Conservation (phyloP, 2,797 vertebrate species). For the Crypturellus tataupa region DNA sequence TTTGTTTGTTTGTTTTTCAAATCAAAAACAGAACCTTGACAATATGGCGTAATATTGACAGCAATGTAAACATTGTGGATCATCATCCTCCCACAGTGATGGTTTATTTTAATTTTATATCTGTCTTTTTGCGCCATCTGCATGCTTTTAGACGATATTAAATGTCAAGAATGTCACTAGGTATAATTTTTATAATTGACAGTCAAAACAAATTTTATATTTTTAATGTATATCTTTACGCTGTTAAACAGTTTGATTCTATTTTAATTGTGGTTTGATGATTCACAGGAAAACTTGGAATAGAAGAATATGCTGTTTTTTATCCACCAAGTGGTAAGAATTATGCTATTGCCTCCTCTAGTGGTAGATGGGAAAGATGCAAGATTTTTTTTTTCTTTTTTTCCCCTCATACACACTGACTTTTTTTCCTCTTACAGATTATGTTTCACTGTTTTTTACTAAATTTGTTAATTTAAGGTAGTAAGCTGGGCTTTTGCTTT, state of each 20-base stretch:
- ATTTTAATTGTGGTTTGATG: slow-evolving; percentile 28
- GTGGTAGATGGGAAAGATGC: slow-evolving; percentile 68
- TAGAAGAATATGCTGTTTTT: slow-evolving; percentile 90
- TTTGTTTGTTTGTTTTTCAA: background rate
- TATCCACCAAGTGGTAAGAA: slow-evolving; percentile 97
- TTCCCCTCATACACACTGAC: background rate
- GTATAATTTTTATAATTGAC: background rate
- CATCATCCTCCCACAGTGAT: background rate
- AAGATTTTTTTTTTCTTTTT: background rate
- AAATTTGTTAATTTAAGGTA: background rate
- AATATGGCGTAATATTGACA: background rate
- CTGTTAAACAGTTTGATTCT: background rate
- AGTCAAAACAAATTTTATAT: background rate
- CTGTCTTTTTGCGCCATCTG: background rate
- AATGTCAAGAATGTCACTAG: background rate
- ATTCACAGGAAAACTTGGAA: slow-evolving; percentile 87
- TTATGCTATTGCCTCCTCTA: slow-evolving; percentile 78
- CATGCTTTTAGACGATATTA: background rate
- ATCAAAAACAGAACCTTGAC: background rate
- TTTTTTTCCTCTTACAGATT: background rate
- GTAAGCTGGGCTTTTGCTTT: background rate
- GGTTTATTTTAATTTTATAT: background rate
- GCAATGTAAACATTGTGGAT: background rate
- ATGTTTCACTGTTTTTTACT: background rate
- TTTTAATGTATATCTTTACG: background rate